These are phyloP conservation scores for Omphaloscelis lunosa DNA, from an alignment of 2,888 invertebrate genomes.

Conservation along the genomic window DNA sequence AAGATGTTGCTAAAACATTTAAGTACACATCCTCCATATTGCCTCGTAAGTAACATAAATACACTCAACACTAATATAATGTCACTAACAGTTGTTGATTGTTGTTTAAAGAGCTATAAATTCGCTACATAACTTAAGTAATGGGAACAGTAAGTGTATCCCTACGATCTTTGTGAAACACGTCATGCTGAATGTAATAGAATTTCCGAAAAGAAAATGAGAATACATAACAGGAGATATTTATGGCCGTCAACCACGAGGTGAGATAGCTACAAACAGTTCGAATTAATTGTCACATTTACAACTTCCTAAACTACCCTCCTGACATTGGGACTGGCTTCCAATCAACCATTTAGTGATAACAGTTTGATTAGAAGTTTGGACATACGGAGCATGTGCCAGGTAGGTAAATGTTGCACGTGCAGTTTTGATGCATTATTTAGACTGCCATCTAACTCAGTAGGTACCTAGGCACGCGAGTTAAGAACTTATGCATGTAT, in stretches of 20 bases:
- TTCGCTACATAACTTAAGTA: slow-evolving; percentile 12
- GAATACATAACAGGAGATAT: background rate
- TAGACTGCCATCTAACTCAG: background rate
- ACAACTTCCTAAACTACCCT: background rate
- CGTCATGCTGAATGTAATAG: background rate
- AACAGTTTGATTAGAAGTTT: background rate
- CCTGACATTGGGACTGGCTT: background rate
- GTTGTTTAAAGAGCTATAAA: slow-evolving; percentile 46
- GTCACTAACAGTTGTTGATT: slow-evolving; percentile 31
- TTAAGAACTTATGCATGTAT: background rate
- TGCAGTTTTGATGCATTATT: background rate
- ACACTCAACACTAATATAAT: slow-evolving; percentile 25
- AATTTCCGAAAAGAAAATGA: slow-evolving; percentile 30
- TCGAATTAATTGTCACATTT: background rate
- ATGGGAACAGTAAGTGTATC: slow-evolving; percentile 12
- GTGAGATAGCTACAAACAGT: background rate
- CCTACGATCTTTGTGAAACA: background rate
- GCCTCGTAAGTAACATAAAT: slow-evolving; percentile 16
- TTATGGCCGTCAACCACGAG: background rate
- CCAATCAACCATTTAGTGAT: background rate
- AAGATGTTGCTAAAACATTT: slow-evolving; percentile 32
- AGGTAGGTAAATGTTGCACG: background rate
- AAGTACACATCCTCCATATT: slow-evolving; percentile 4
- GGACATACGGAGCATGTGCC: background rate
- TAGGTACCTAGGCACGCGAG: background rate